phyloP scores from a whole-genome alignment of 2,113 vertebrate species.

The Phaethornis superciliosus region DNA sequence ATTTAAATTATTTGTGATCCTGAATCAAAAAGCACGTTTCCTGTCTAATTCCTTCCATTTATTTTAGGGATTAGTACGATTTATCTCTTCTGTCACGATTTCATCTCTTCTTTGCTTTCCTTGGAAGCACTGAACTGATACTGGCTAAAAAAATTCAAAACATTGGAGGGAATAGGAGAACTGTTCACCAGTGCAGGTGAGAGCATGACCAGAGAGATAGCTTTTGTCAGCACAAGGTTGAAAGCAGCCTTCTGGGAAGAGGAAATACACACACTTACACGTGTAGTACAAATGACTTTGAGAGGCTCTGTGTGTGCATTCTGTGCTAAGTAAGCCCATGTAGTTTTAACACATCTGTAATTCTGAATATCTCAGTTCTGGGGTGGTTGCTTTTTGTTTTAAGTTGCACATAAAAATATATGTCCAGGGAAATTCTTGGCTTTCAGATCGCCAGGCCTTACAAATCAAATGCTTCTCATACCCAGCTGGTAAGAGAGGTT shows the following conservation, averaged over 20 bases:
- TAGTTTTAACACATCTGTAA: constrained; percentile 1
- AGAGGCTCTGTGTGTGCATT: background rate
- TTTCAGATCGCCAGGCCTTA: background rate
- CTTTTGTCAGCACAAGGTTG: background rate
- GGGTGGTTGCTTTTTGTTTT: background rate
- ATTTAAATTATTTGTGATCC: constrained; percentile 25
- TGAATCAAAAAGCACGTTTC: constrained; percentile 7
- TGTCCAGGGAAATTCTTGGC: background rate
- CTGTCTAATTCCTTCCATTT: background rate
- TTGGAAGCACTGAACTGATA: background rate
- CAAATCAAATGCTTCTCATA: background rate
- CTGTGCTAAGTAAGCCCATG: fast-evolving
- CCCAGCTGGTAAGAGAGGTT: background rate
- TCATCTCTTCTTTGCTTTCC: constrained; percentile 43
- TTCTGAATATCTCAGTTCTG: background rate
- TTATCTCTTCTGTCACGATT: constrained; percentile 32
- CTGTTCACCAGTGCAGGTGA: background rate
- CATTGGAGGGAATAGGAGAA: background rate
- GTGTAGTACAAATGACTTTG: background rate
- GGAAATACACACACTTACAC: background rate
- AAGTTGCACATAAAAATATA: background rate
- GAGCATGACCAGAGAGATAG: background rate
- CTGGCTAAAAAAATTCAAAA: constrained; percentile 8
- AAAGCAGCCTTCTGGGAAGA: background rate
- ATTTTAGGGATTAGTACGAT: background rate